Evolutionary conservation across 1,140 invertebrate genomes (phyloP), one percentile per base, ranked within the genome.

Genomic region (Procambarus clarkii): DNA sequence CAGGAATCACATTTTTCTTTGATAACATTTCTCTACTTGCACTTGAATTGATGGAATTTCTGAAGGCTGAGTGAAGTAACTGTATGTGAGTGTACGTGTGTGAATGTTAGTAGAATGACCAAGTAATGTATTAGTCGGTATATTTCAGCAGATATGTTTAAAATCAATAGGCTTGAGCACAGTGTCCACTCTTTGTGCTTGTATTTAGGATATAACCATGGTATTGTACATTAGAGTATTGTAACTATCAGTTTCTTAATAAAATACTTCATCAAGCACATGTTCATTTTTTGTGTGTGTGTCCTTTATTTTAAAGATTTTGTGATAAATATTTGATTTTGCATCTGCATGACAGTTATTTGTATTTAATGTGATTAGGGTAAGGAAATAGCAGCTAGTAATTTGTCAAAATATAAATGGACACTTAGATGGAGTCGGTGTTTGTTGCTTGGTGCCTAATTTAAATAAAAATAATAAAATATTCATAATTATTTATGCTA

Each of bases 151-250:
- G 45, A 89, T 64, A 60, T 87, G 85, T 86, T 91, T 91, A 76
- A 91, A 64, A 91, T 85, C 82, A 91, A 60, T 85, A 91, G 71
- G 89, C 89, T 91, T 91, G 74, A 91, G 89, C 89, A 91, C 89
- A 91, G 74, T 91, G 81, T 90, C 88, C 89, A 85, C 71, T 85
- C 83, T 85, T 69, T 91, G 89, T 91, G 89, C 89, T 91, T 91
- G 77, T 86, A 91, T 86, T 91, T 91, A 91, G 89, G 89, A 86
- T 91, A 91, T 80, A 64, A 84, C 74, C 86, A 91, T 91, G 82
- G 89, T 91, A 91, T 71, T 91, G 89, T 91, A 91, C 76, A 91
- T 91, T 91, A 91, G 89, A 91, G 50, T 85, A 91, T 91, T 91
- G 89, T 91, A 91, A 91, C 82, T 83, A 86, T 88, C 82, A 91